phyloP scores from a whole-genome alignment of 2,888 invertebrate species.

The Polydrusus cervinus region DNA sequence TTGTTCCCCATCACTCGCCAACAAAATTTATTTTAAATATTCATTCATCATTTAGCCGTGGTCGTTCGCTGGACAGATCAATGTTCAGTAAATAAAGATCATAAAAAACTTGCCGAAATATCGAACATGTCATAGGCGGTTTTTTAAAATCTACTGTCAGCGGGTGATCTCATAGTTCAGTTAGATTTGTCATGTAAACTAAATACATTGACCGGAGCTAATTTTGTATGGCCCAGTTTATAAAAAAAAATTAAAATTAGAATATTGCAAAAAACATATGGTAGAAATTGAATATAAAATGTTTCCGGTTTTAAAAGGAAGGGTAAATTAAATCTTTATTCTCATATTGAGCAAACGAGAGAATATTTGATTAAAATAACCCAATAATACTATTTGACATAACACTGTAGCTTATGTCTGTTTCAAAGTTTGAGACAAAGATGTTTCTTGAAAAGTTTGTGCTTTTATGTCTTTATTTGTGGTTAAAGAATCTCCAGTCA shows the following conservation, averaged over 20 bases:
- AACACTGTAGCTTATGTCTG: no score
- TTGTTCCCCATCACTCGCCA: neutral
- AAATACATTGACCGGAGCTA: constrained; percentile 25
- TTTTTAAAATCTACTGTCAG: constrained; percentile 21
- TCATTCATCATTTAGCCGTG: neutral
- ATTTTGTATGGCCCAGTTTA: constrained; percentile 26
- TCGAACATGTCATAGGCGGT: constrained; percentile 19
- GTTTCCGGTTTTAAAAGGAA: constrained; percentile 10
- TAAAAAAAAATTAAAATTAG: constrained; percentile 20
- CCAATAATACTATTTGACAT: no score
- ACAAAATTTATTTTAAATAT: neutral
- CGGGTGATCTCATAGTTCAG: constrained; percentile 31
- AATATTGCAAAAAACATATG: constrained; percentile 34
- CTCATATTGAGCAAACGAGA: no score
- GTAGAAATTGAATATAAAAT: constrained; percentile 14
- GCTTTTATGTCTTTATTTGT: no score
- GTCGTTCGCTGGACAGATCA: neutral
- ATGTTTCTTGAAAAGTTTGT: no score
- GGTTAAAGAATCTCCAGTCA: no score
- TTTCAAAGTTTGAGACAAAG: no score
- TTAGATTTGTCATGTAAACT: constrained; percentile 21
- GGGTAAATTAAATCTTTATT: neutral
- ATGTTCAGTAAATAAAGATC: constrained; percentile 7
- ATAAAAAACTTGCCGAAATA: constrained; percentile 16
- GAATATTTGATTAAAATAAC: no score